Evolutionary conservation across 2,888 invertebrate species (phyloP).

Genomic region (Carpatolechia fugitivella): DNA sequence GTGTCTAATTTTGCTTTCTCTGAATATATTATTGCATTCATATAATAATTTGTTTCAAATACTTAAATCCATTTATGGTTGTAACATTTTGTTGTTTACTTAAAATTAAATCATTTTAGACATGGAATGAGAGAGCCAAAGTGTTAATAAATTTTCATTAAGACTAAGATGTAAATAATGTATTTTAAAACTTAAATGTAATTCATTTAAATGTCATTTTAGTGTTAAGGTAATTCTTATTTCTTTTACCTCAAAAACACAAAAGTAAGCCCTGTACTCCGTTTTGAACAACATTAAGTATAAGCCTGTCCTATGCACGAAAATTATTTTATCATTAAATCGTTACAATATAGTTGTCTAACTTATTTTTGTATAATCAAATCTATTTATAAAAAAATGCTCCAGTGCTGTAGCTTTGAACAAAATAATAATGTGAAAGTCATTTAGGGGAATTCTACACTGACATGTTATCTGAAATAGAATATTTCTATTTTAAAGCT

Average conservation of each 20-base stretch:
- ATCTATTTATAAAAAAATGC: constrained; percentile 34
- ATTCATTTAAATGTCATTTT: constrained; percentile 61
- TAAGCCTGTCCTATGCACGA: constrained; percentile 64
- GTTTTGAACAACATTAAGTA: constrained; percentile 39
- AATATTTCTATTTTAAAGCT: background rate
- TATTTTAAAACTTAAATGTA: constrained; percentile 53
- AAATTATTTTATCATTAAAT: constrained; percentile 32
- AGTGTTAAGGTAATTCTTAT: constrained; percentile 47
- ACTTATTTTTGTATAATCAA: constrained; percentile 54
- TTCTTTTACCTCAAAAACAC: constrained; percentile 62
- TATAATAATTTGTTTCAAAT: constrained; percentile 14
- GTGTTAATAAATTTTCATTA: constrained; percentile 56
- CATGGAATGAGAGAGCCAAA: constrained; percentile 64
- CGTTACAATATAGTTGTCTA: constrained; percentile 56
- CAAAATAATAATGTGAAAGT: constrained; percentile 39
- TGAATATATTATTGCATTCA: background rate
- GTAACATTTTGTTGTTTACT: constrained; percentile 58
- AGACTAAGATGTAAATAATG: constrained; percentile 62
- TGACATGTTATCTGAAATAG: background rate
- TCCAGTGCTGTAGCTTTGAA: constrained; percentile 25
- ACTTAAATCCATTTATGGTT: constrained; percentile 45
- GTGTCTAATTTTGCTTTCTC: constrained; percentile 46
- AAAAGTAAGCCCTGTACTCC: constrained; percentile 37
- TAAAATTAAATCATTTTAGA: constrained; percentile 32
- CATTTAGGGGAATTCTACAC: constrained; percentile 27